phyloP scores from a whole-genome alignment of 2,113 vertebrate species.

The Promerops cafer region DNA sequence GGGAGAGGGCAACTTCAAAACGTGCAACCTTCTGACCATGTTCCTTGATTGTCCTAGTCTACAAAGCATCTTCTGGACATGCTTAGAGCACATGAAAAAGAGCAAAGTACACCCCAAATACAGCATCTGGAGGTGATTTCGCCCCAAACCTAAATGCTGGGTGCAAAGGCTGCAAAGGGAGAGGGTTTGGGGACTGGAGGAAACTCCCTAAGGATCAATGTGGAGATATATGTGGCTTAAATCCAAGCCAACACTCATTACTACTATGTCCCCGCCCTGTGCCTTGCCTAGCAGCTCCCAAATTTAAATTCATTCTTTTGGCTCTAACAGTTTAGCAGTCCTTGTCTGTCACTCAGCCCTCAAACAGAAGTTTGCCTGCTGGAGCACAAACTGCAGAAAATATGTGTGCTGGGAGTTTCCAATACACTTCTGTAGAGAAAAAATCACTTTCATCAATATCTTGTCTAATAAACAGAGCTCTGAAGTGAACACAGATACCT shows the following conservation, averaged over 20 bases:
- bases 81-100: neutral
- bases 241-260: neutral
- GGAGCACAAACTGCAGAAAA: neutral
- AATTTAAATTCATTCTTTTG: neutral
- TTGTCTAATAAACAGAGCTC: neutral
- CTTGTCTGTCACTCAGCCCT: neutral
- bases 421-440: accelerated
- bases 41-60: neutral
- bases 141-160: neutral
- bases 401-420: neutral
- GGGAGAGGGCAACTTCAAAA: neutral
- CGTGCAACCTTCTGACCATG: neutral
- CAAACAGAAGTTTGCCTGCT: neutral
- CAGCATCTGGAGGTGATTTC: neutral
- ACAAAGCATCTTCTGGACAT: neutral
- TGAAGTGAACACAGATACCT: neutral
- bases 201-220: neutral
- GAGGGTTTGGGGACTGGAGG: neutral
- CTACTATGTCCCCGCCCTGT: neutral
- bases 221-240: neutral
- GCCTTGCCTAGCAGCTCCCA: neutral
- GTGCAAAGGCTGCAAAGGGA: neutral
- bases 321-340: neutral
- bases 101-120: neutral
- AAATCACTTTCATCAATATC: neutral